Evolutionary conservation across 2,113 vertebrate species (phyloP).

Genomic region (Tichodroma muraria): DNA sequence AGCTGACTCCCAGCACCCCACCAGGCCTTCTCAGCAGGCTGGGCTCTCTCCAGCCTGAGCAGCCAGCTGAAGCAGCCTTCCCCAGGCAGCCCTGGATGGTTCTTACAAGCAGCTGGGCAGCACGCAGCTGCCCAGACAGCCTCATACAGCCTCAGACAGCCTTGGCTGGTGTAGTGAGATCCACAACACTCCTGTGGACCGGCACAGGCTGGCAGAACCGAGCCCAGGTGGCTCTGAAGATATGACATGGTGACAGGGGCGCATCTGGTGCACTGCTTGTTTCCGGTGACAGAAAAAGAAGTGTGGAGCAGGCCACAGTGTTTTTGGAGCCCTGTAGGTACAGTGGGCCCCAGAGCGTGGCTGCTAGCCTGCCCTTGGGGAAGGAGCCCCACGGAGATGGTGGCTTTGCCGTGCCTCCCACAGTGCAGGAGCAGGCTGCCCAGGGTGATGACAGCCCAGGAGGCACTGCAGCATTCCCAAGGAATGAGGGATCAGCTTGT

Average conservation of each 20-base stretch:
- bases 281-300: background rate
- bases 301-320: fast-evolving
- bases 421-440: background rate
- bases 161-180: fast-evolving
- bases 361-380: background rate
- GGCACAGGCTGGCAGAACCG: fast-evolving
- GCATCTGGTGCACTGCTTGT: fast-evolving
- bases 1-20: background rate
- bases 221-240: background rate
- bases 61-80: background rate
- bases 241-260: fast-evolving
- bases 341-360: fast-evolving
- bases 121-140: no score
- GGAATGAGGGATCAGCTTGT: constrained; percentile 15
- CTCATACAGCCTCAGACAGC: background rate
- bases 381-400: fast-evolving
- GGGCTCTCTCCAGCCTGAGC: background rate
- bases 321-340: background rate
- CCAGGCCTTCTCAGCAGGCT: background rate
- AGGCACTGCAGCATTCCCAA: background rate
- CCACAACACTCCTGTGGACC: fast-evolving
- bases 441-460: background rate
- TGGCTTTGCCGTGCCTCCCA: background rate
- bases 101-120: background rate
- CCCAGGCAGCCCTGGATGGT: fast-evolving